phyloP scores from a whole-genome alignment of 2,888 invertebrate genomes.

The Cantharis flavilabris region DNA sequence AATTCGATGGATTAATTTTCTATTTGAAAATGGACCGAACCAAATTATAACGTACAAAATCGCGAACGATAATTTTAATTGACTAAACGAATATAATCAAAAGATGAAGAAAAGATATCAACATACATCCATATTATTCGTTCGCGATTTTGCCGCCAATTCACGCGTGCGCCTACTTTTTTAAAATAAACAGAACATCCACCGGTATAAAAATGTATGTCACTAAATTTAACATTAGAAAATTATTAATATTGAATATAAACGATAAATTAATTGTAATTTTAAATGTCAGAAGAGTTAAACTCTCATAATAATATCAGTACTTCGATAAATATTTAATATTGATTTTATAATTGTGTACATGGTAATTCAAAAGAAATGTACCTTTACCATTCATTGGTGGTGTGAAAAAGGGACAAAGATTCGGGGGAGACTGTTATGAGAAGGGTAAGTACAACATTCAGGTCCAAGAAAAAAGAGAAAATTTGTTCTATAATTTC shows the following conservation, averaged over 20 bases:
- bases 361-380: neutral
- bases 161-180: conserved; percentile 30
- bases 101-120: conserved; percentile 6
- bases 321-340: neutral
- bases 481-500: too few relatives aligned
- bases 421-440: too few relatives aligned
- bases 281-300: neutral
- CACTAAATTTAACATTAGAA: neutral
- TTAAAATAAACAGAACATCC: conserved; percentile 6
- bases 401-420: too few relatives aligned
- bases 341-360: neutral
- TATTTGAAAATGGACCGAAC: neutral
- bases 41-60: neutral
- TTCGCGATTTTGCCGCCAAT: conserved; percentile 31
- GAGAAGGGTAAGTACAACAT: too few relatives aligned
- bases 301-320: neutral
- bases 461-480: too few relatives aligned
- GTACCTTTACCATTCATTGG: too few relatives aligned
- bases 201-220: neutral
- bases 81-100: conserved; percentile 2
- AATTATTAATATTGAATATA: too few relatives aligned
- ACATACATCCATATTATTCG: conserved; percentile 20
- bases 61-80: neutral
- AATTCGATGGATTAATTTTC: neutral
- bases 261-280: neutral